Evolutionary conservation across 2,797 vertebrate genomes (phyloP), one percentile per base, ranked within the genome.

Genomic region (Pteropus rufus): DNA sequence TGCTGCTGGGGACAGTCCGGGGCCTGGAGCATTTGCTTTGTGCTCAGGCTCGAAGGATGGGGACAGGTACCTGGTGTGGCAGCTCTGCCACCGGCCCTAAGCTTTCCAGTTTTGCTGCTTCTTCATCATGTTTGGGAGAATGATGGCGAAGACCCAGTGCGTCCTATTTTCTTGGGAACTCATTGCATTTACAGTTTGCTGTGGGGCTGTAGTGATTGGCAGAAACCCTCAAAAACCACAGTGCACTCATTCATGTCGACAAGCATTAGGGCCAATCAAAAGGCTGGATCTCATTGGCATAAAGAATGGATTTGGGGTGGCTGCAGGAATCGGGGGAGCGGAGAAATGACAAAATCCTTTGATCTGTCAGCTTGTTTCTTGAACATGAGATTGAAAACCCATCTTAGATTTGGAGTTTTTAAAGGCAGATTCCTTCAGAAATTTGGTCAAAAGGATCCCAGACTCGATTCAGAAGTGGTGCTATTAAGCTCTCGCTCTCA

Each of bases 1-100:
- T 69, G 94, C 89, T 97, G 95, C 96, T 95, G 98, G 97, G 97
- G 97, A 96, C 97, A 83, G 97, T 95, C 95, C 89, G 96, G 94
- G 97, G 97, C 97, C 97, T 97, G 80, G 94, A 95, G 81, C 26
- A 0, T 36, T 69, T 54, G 58, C 65, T 81, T 4, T 23, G 73
- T 26, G 21, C 34, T 46, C 23, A 75, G 75, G 56, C 31, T 54
- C 8, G 15, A n/a, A 12, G 70, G 67, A 77, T 12, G n/a, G 70
- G 41, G 8, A 62, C 69, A 52, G 86, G 85, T 52, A 39, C 72
- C 65, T 0, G 0, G 21, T 1, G 58, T 3, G 34, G 19, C 87
- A 29, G 23, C 46, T 88, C 29, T 83, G 36, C n/a, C 34, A 16
- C 29, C 62, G 73, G 93, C 1, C 0, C 24, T 34, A 23, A 9